Evolutionary conservation across 2,797 vertebrate genomes (phyloP), one percentile per base, ranked within the genome.

Genomic region (Brachyalestes nurse): DNA sequence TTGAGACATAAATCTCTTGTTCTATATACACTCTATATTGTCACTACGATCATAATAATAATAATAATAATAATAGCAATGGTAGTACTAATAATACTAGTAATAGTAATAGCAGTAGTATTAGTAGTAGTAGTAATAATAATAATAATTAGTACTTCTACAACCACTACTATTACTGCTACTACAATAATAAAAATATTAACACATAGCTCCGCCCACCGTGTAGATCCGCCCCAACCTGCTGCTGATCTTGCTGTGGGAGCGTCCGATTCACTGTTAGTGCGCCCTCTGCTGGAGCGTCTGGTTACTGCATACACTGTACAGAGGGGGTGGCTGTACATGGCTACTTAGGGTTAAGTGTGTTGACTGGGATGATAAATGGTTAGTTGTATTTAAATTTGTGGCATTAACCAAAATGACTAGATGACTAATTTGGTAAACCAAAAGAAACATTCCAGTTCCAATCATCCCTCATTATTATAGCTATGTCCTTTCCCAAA

Each of bases 271-370:
- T 51, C 13, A 51, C 47, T 51, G 10, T 51, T 51, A 6, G 16
- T 55, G 49, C 47, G 71, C 77, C 19, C 69, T 65, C 69, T 64
- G 23, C 60, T 79, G 78, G 70, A 55, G 21, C 1, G 19, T 40
- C 45, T 40, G 23, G 38, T 28, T 16, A 55, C 42, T 66, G 61
- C 25, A 25, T 45, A 53, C 16, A 38, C 25, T 23, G 34, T 12
- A 16, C 13, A 51, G n/a, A 62, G 0, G 2, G 21, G 57, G 10
- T 58, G n/a, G n/a, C n/a, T 9, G 21, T 23, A 8, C 55, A 58
- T 8, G 19, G n/a, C n/a, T 38, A 34, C 13, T 23, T 51, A 51
- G 47, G 21, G 42, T 42, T 5, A 70, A 9, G 38, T 19, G 23
- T 45, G 23, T 28, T 70, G 40, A 34, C 40, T 78, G 17, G 3